Evolutionary conservation across 1,140 invertebrate species (phyloP), one percentile per base, ranked within the genome.

Genomic region (Trachelipus rathkii): DNA sequence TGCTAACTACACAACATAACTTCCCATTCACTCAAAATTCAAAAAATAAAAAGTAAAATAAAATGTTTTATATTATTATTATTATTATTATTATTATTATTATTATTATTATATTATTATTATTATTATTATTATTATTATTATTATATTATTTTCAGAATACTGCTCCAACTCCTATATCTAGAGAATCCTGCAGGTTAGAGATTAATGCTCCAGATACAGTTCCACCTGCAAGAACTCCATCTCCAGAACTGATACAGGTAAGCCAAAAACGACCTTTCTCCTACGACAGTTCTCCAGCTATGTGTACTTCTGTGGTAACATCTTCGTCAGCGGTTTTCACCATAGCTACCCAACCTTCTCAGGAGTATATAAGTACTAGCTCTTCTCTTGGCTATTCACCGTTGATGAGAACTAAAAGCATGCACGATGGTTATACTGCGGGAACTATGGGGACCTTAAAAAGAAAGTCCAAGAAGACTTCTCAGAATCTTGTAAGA

Each of bases 201-300:
- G 73, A 76, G 24, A 79, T 82, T 76, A 76, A 81, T 8, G 78
- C 80, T 21, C 83, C 84, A n/a, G 69, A 78, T 60, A 75, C 82
- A 24, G 81, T 83, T 45, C 81, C 83, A 67, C 83, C 81, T 19
- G 81, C 84, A 67, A 77, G 84, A 24, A 85, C 84, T 67, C 85
- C 85, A 9, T 83, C 83, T 72, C 85, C 85, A 44, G 85, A 85
- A 81, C 75, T 86, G 10, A 85, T 85, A 72, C 85, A 85, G 84
- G 84, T 85, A 81, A 80, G 75, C 71, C 45, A 75, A 24, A 43
- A 13, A 24, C 10, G 43, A 9, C 43, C 69, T 72, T 75, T 70
- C 46, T 44, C 24, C 72, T 46, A 44, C 74, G 70, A 44, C 44
- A 74, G 69, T 60, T 71, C 15, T 15, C 24, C 50, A 13, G 50